Evolutionary conservation across 2,888 invertebrate species (phyloP).

Genomic region (Ochropacha duplaris): DNA sequence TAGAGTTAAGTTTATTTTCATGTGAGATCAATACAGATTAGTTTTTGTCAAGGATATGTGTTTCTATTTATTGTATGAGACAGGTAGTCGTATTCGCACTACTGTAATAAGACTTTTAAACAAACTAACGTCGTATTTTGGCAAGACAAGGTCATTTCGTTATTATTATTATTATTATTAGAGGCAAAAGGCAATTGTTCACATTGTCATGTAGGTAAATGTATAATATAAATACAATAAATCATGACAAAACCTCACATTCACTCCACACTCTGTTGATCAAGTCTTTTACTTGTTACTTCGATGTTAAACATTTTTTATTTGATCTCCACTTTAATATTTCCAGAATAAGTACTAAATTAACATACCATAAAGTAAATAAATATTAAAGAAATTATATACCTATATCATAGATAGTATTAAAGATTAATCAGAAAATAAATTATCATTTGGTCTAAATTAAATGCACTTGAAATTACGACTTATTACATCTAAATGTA

Average conservation of each 20-base stretch:
- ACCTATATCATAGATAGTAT: constrained; percentile 20
- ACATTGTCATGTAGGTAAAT: background rate
- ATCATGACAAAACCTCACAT: background rate
- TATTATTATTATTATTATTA: constrained; percentile 24
- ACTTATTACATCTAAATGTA: constrained; percentile 64
- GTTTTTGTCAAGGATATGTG: constrained; percentile 22
- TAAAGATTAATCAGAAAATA: constrained; percentile 41
- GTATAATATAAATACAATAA: background rate
- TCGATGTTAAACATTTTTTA: background rate
- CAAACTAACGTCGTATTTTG: constrained; percentile 27
- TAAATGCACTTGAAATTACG: constrained; percentile 76
- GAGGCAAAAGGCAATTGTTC: constrained; percentile 35
- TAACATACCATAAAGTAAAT: constrained; percentile 11
- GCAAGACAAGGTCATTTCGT: constrained; percentile 44
- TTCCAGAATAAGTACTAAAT: background rate
- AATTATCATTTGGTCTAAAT: constrained; percentile 70
- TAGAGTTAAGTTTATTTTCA: background rate
- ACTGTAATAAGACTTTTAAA: constrained; percentile 12
- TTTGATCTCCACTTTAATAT: background rate
- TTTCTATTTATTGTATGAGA: constrained; percentile 11
- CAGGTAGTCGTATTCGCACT: constrained; percentile 10
- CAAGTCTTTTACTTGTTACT: background rate
- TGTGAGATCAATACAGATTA: background rate
- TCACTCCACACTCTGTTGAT: background rate
- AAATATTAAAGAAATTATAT: constrained; percentile 21